Percentiles rank a stretch among this genome's conserved stretches.
Conservation (phyloP, 2,888 invertebrate genomes). For the Drosophila eohydei region DNA sequence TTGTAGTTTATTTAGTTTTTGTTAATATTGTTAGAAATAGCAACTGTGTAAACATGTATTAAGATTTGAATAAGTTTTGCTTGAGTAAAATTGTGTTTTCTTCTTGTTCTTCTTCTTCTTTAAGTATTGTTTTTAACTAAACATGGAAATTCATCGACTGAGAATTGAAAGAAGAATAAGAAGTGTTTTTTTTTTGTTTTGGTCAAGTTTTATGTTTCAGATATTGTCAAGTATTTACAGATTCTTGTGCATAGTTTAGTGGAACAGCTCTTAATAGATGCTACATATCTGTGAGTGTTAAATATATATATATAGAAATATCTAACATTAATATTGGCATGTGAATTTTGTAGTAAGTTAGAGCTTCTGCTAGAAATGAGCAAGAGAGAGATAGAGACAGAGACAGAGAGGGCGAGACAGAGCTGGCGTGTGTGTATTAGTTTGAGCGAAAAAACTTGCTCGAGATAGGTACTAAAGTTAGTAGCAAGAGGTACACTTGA, state of each 20-base stretch:
- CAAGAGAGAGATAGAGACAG: not conserved
- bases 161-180: not conserved
- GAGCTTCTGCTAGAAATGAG: not conserved
- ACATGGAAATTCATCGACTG: not conserved
- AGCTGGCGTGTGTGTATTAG: slow-evolving; percentile 6
- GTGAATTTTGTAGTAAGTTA: not conserved
- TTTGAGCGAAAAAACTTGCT: slow-evolving; percentile 30
- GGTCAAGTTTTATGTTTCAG: slow-evolving; percentile 27
- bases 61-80: slow-evolving; percentile 6
- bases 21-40: slow-evolving; percentile 7
- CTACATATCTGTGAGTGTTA: slow-evolving; percentile 1
- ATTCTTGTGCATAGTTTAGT: slow-evolving; percentile 10
- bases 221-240: slow-evolving; percentile 45
- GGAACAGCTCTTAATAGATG: slow-evolving; percentile 8
- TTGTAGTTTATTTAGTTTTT: not conserved
- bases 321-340: slow-evolving; percentile 13
- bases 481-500: slow-evolving; percentile 63
- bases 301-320: slow-evolving; percentile 2
- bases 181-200: slow-evolving; percentile 17
- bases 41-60: slow-evolving; percentile 13
- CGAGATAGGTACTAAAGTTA: slow-evolving; percentile 58
- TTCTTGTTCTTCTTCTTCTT: not conserved
- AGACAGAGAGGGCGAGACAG: slow-evolving; percentile 1
- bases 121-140: not conserved
- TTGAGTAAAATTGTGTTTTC: slow-evolving; percentile 7